Evolutionary conservation across 2,113 vertebrate species (phyloP).

Genomic region (Pteropus alecto): DNA sequence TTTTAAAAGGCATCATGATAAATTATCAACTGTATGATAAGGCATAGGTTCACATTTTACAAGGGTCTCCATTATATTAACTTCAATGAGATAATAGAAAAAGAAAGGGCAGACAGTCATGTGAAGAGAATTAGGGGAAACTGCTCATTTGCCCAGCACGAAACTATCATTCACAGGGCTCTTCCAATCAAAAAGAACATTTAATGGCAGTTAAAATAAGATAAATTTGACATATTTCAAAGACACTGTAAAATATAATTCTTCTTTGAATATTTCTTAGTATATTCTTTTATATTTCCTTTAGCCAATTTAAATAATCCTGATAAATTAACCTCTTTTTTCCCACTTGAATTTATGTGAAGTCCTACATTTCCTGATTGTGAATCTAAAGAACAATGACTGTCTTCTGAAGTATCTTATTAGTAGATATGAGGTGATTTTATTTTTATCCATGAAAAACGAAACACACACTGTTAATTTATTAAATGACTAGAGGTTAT

Average conservation of each 20-base stretch:
- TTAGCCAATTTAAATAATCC: slow-evolving; percentile 19
- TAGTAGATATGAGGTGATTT: neutral
- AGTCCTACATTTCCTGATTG: neutral
- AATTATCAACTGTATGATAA: neutral
- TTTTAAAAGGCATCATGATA: neutral
- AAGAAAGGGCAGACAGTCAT: neutral
- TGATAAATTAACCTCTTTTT: slow-evolving; percentile 46
- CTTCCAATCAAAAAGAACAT: slow-evolving; percentile 53
- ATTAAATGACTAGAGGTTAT: neutral
- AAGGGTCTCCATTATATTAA: neutral
- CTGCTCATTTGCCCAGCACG: neutral
- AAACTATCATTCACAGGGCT: slow-evolving; percentile 25
- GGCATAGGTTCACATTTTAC: neutral
- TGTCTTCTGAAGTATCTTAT: neutral
- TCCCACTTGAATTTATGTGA: slow-evolving; percentile 28
- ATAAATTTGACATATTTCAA: slow-evolving; percentile 44
- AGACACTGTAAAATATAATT: slow-evolving; percentile 60
- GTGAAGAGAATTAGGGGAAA: slow-evolving; percentile 6
- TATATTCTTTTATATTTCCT: slow-evolving; percentile 45
- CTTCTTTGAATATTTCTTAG: slow-evolving; percentile 52
- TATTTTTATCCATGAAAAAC: slow-evolving; percentile 3
- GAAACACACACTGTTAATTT: neutral
- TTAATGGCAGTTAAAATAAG: slow-evolving; percentile 38
- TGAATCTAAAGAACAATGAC: neutral
- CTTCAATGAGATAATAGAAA: neutral